Evolutionary conservation across 2,113 vertebrate species (phyloP), one percentile per base, ranked within the genome.

Genomic region (Microtus pennsylvanicus): DNA sequence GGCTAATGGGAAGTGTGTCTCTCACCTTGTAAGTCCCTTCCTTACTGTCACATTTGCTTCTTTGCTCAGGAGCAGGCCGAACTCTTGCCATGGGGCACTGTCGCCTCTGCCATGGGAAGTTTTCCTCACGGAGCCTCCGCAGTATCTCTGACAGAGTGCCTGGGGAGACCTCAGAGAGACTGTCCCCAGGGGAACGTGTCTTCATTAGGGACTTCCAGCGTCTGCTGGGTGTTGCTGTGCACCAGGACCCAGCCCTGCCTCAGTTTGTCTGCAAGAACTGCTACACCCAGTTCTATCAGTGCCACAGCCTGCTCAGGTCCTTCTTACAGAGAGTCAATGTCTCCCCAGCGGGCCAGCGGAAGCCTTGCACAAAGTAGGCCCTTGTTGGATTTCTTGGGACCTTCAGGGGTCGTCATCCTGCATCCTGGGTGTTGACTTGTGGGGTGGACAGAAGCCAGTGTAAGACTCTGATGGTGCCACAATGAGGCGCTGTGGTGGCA

Each of bases 261-360:
- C 99, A 99, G 96, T 99, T 99, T 0, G 98, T 99, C 96, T 99
- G 99, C 97, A 99, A 99, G 98, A 99, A 98, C 97, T 99, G 99
- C 98, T 99, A 99, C 28, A 91, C 99, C 45, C 99, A 99, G 98
- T 99, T 99, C 98, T 99, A 99, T 95, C 99, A 99, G 95, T 99
- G 99, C 98, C 99, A 99, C 98, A 98, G 98, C 94, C 98, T 99
- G 94, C 99, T 99, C 97, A 97, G 98, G 78, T 95, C 99, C 0
- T 99, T 99, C 78, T 99, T 99, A 93, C 99, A 99, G 98, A 98
- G 99, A 81, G 99, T 99, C 86, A 99, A 99, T 17, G 96, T 98
- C 1, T 99, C 98, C 0, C 99, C 99, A 0, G 88, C 97, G 0
- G 97, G 97, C 45, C 98, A 92, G 1, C 55, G 97, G 16, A 98